A percentile compares a stretch with the other conserved stretches of the same genome.
phyloP scores from a whole-genome alignment of 1,140 invertebrate species.

The Apis laboriosa region DNA sequence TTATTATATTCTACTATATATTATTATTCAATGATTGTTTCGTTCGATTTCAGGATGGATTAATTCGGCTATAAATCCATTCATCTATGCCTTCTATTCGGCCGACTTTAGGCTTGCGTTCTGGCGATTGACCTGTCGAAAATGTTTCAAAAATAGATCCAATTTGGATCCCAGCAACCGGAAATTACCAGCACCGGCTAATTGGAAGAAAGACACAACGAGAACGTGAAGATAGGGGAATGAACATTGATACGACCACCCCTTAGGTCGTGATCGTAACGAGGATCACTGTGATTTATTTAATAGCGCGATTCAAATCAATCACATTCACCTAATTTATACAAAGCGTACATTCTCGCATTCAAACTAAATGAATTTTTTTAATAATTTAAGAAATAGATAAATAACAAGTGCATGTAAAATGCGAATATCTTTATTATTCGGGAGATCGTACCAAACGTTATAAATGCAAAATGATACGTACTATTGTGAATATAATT shows the following conservation, averaged over 20 bases:
- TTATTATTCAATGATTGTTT: neutral
- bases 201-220: conserved; percentile 63
- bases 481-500: neutral
- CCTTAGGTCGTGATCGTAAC: neutral
- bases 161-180: conserved; percentile 50
- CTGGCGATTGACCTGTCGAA: conserved; percentile 85
- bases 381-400: neutral
- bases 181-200: conserved; percentile 54
- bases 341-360: neutral
- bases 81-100: conserved; percentile 94
- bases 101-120: conserved; percentile 92
- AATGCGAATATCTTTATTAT: conserved; percentile 8
- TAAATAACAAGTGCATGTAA: neutral
- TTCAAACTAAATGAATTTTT: neutral
- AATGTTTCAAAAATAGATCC: conserved; percentile 65
- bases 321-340: neutral
- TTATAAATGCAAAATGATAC: too few relatives aligned
- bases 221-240: conserved; percentile 57
- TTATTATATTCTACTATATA: neutral
- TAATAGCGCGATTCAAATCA: neutral
- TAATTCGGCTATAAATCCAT: conserved; percentile 94
- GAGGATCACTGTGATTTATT: conserved; percentile 34
- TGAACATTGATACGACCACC: neutral
- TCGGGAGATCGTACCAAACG: neutral
- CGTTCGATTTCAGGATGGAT: conserved; percentile 85